Conservation (phyloP, 2,113 vertebrate species). For the Heteronetta atricapilla region DNA sequence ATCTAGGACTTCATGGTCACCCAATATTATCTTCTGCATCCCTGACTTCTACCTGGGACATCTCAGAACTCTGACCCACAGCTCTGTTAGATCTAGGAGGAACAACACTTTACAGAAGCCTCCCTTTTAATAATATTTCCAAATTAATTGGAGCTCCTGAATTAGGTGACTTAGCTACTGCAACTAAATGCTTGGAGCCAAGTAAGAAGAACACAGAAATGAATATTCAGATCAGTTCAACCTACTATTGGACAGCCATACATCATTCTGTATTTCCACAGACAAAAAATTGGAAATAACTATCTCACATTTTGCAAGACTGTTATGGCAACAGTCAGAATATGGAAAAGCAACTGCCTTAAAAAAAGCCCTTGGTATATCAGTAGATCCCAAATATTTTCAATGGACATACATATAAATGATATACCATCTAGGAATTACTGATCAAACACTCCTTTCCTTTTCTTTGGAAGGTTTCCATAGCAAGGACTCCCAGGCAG, state of each 20-base stretch:
- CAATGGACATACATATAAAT: background rate
- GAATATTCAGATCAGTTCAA: background rate
- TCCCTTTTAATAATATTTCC: background rate
- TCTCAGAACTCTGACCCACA: background rate
- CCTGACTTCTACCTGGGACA: background rate
- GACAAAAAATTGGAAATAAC: background rate
- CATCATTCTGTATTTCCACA: background rate
- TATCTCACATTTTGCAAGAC: background rate
- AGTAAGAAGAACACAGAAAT: background rate
- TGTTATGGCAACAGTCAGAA: background rate
- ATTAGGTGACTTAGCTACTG: background rate
- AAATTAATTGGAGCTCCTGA: background rate
- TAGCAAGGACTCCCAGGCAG: background rate
- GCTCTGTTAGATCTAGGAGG: background rate
- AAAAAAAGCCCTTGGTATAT: background rate
- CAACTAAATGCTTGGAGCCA: background rate
- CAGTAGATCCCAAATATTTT: background rate
- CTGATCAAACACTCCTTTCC: background rate
- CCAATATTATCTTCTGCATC: background rate
- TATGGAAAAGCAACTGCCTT: background rate
- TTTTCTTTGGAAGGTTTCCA: background rate
- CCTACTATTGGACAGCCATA: background rate
- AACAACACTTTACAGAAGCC: accelerated
- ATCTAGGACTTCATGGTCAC: background rate
- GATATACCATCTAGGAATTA: background rate